These are phyloP conservation scores for Chondrosia reniformis DNA, from an alignment of 37 sponge, comb jelly and placozoan genomes.

Conservation along the genomic window DNA sequence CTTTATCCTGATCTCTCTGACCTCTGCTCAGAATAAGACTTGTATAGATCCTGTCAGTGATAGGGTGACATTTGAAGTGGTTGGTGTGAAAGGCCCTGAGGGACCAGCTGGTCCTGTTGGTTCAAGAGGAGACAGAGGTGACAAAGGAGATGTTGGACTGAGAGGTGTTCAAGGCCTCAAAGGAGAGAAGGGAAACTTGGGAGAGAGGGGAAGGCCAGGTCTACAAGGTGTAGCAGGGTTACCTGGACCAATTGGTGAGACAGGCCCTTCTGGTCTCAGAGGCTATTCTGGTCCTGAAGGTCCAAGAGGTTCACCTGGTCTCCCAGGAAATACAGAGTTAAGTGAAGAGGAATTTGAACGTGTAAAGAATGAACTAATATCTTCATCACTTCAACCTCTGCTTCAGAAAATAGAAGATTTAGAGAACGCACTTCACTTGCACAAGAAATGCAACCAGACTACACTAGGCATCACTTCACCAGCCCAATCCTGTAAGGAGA, in stretches of 20 bases:
- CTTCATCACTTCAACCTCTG: too few relatives aligned
- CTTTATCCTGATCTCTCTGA: too few relatives aligned
- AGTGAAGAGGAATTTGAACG: background rate
- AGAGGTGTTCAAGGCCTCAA: background rate
- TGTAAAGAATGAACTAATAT: background rate
- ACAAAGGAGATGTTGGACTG: background rate
- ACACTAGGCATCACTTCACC: background rate
- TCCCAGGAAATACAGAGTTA: background rate
- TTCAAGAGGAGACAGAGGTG: background rate
- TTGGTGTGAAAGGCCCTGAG: background rate
- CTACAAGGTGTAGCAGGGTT: background rate
- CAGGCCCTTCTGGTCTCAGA: background rate
- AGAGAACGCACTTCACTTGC: too few relatives aligned
- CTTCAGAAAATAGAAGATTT: too few relatives aligned
- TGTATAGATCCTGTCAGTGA: too few relatives aligned
- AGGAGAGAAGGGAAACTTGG: too few relatives aligned
- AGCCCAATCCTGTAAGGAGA: constrained; percentile 3
- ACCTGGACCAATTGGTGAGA: background rate
- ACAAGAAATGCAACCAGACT: background rate
- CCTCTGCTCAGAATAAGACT: too few relatives aligned
- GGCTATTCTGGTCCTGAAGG: background rate
- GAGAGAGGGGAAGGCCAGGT: background rate
- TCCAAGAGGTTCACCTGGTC: background rate
- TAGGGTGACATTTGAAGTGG: too few relatives aligned
- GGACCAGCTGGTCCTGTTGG: background rate